Evolutionary conservation across 2,113 vertebrate species (phyloP), one percentile per base, ranked within the genome.

Genomic region (Cranoglanis bouderius): DNA sequence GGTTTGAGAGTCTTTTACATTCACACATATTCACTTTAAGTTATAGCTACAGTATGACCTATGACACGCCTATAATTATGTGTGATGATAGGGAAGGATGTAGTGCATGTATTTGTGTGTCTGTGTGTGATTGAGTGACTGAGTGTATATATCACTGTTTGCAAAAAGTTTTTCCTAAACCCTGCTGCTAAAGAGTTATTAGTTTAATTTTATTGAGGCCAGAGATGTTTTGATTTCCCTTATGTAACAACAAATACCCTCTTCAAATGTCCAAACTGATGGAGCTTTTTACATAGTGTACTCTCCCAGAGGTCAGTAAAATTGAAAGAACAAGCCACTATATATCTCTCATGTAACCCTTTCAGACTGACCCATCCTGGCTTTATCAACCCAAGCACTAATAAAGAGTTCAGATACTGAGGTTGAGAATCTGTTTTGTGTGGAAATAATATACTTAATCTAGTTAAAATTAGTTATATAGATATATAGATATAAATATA

Each of bases 251-350:
- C 74, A 90, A 77, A 16, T 35, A 40, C 57, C 61, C 14, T 59
- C 82, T n/a, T 35, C 86, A 40, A 4, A 72, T 85, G 74, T 74
- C 89, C 38, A 85, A 81, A 72, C 40, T 74, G 57, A 53, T 63
- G 16, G 49, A 63, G 51, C 32, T 21, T 24, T 40, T 59, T 81
- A 87, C 82, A 90, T 35, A 19, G 21, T 85, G 74, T 85, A 77
- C 85, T 87, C 26, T 43, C 32, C 32, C 55, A 88, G 77, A 82
- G 86, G 65, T 90, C 89, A 87, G 74, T 53, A 19, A 63, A 2
- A 16, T 61, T 80, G 86, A 90, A 61, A 88, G 61, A 59, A 82
- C 82, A 88, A 70, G 38, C 51, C 59, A 57, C 78, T 57, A 72
- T 16, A 38, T n/a, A 81, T 78, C 53, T 40, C 63, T 83, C 32